Evolutionary conservation across 2,888 invertebrate genomes (phyloP).

Genomic region (Dasypogon diadema): DNA sequence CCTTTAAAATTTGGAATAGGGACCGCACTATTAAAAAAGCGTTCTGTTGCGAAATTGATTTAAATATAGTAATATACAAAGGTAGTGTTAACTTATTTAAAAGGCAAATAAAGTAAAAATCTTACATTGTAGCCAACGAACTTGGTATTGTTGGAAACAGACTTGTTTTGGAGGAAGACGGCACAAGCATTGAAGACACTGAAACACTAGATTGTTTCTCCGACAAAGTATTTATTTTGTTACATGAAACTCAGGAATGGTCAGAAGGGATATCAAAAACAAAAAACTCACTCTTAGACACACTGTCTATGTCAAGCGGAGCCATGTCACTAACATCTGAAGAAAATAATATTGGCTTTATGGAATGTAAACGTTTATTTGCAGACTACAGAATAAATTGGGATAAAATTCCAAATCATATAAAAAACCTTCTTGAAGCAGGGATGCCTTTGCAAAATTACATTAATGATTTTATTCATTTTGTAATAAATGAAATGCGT

Average conservation of each 20-base stretch:
- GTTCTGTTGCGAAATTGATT: background rate
- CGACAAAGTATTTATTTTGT: background rate
- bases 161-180: background rate
- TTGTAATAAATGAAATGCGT: constrained; percentile 26
- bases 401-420: background rate
- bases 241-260: background rate
- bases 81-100: background rate
- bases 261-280: background rate
- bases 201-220: background rate
- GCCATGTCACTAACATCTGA: background rate
- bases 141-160: background rate
- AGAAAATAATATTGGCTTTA: background rate
- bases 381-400: background rate
- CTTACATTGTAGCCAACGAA: background rate
- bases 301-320: constrained; percentile 16
- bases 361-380: background rate
- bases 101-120: background rate
- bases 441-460: background rate
- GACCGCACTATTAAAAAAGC: background rate
- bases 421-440: background rate
- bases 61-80: background rate
- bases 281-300: background rate
- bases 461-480: constrained; percentile 15
- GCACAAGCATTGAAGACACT: background rate
- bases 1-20: background rate